These are phyloP conservation scores for Eupithecia pulchellata DNA, from an alignment of 2,888 invertebrate genomes.

Conservation along the genomic window DNA sequence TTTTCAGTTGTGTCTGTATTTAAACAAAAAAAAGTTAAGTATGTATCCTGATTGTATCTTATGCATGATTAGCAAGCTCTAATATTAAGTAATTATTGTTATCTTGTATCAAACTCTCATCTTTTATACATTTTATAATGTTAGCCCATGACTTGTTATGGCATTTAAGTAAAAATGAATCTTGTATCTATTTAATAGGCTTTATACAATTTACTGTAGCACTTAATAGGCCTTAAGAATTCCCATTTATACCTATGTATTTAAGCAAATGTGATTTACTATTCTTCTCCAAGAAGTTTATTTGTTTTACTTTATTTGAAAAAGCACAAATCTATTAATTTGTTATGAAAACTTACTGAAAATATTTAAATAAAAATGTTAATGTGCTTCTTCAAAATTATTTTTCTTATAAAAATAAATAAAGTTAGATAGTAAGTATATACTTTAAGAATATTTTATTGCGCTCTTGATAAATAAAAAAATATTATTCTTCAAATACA, in stretches of 20 bases:
- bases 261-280: background rate
- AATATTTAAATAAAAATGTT: background rate
- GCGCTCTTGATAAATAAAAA: background rate
- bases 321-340: conserved; percentile 13
- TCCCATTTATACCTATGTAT: background rate
- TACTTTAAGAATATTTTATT: background rate
- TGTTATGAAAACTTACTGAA: background rate
- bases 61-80: background rate
- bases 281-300: background rate
- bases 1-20: background rate
- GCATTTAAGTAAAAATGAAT: background rate
- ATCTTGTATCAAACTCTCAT: background rate
- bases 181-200: background rate
- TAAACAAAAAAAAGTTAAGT: background rate
- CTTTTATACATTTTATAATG: background rate
- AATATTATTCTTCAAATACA: conserved; percentile 8
- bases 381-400: background rate
- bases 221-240: background rate
- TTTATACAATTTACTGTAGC: conserved; percentile 10
- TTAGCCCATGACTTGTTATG: background rate
- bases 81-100: background rate
- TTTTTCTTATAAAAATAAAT: background rate
- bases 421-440: background rate
- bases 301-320: conserved; percentile 9
- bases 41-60: background rate